Evolutionary conservation across 2,797 vertebrate species (phyloP), one percentile per base, ranked within the genome.

Genomic region (Sebastes alutus): DNA sequence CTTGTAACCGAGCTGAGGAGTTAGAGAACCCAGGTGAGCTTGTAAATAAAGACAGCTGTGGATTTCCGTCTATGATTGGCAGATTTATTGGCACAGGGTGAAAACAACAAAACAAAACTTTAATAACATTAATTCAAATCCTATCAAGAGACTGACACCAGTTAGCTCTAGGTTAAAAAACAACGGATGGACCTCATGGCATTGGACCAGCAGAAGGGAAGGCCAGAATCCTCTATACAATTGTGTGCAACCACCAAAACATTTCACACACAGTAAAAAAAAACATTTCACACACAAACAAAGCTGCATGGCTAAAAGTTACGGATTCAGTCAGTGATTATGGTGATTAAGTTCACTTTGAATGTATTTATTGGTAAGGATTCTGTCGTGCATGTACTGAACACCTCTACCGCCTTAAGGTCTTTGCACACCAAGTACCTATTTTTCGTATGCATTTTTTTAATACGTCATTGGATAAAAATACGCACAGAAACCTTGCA

Each of bases 381-480:
- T 42, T 42, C 38, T 16, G 14, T 1, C 14, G 38, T 46, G 16
- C 42, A 46, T 46, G 42, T 46, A 46, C 42, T 2, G 1, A 46
- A 46, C 14, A 46, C 42, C 16, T 46, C 42, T 46, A 46, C 3
- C 14, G 42, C 42, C 6, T 46, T 46, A 46, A 46, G 42, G 42
- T 7, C 42, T 46, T 46, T 46, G 42, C 42, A 46, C 42, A 46
- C 42, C 42, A 1, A 46, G 0, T 18, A 16, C 0, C 0, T 18
- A 46, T 46, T 46, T 46, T 46, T 18, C 6, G 6, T 46, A 18
- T 46, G 42, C 14, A 3, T 42, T 38, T 38, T 38, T 38, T 42
- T 16, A 42, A 46, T 46, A 16, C 6, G 3, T 46, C 42, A 46
- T 18, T 0, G 0, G 42, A 46, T 46, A 16, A 8, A 49, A 49